Evolutionary conservation across 2,888 invertebrate species (phyloP).

Genomic region (Hypomecis atomaria): DNA sequence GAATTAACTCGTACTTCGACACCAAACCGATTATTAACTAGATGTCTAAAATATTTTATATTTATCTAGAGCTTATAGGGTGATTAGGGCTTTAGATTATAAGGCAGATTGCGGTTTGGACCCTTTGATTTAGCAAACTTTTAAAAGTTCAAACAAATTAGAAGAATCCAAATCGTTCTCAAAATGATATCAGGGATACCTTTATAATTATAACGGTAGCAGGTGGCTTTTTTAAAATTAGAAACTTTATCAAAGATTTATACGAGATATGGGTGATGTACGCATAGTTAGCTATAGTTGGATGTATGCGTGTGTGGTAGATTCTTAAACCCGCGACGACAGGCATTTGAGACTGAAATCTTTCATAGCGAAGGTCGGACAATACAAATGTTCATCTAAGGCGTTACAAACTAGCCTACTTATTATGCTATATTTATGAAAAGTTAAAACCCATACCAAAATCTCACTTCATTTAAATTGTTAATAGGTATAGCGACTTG

Average conservation of each 20-base stretch:
- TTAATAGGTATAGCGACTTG: too few relatives aligned
- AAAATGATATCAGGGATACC: slow-evolving; percentile 73
- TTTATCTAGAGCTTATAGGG: slow-evolving; percentile 83
- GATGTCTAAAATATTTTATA: slow-evolving; percentile 78
- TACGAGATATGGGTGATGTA: slow-evolving; percentile 73
- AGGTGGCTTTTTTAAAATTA: slow-evolving; percentile 70
- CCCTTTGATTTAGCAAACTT: slow-evolving; percentile 20
- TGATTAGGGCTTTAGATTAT: slow-evolving; percentile 73
- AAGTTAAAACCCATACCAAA: too few relatives aligned
- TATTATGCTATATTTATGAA: too few relatives aligned
- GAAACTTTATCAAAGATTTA: slow-evolving; percentile 73
- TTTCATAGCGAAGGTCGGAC: background rate
- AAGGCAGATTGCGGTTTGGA: slow-evolving; percentile 30
- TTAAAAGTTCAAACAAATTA: slow-evolving; percentile 19
- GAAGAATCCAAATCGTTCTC: slow-evolving; percentile 47
- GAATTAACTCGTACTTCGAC: slow-evolving; percentile 64
- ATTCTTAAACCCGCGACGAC: slow-evolving; percentile 12
- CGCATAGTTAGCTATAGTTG: slow-evolving; percentile 53
- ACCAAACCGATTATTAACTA: slow-evolving; percentile 70
- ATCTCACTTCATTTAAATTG: too few relatives aligned
- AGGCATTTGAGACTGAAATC: slow-evolving; percentile 17
- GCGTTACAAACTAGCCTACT: too few relatives aligned
- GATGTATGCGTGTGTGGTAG: slow-evolving; percentile 34
- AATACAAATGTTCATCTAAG: background rate
- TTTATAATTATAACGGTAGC: slow-evolving; percentile 65